Evolutionary conservation across 2,797 vertebrate genomes (phyloP).

Genomic region (Lacerta agilis): DNA sequence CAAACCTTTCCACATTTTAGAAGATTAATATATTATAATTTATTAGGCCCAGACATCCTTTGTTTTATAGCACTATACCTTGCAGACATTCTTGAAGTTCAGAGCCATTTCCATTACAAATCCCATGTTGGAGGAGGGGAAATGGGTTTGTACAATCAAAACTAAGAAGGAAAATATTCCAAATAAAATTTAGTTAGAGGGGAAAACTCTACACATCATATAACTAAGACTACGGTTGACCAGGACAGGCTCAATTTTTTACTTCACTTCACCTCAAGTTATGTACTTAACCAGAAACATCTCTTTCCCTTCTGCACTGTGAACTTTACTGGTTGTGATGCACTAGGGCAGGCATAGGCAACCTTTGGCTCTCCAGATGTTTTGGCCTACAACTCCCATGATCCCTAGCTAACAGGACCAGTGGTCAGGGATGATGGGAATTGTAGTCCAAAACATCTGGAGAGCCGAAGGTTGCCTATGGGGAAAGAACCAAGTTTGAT

Average conservation of each 20-base stretch:
- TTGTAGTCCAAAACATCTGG: too few relatives aligned
- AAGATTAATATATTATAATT: neutral
- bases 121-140: neutral
- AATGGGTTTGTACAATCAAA: neutral
- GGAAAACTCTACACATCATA: neutral
- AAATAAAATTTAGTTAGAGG: constrained; percentile 2
- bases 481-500: constrained; percentile 12
- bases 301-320: neutral
- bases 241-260: neutral
- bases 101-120: neutral
- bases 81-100: constrained; percentile 7
- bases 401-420: too few relatives aligned
- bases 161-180: constrained; percentile 30
- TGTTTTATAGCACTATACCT: neutral
- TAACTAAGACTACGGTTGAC: neutral
- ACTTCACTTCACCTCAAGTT: neutral
- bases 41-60: constrained; percentile 16
- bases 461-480: too few relatives aligned
- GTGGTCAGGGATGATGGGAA: too few relatives aligned
- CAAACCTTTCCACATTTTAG: constrained; percentile 9
- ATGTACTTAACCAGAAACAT: neutral
- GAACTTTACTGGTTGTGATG: neutral
- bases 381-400: too few relatives aligned
- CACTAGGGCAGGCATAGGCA: too few relatives aligned
- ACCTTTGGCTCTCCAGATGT: too few relatives aligned